phyloP scores from a whole-genome alignment of 2,888 invertebrate genomes.

The Chalcis sispes region DNA sequence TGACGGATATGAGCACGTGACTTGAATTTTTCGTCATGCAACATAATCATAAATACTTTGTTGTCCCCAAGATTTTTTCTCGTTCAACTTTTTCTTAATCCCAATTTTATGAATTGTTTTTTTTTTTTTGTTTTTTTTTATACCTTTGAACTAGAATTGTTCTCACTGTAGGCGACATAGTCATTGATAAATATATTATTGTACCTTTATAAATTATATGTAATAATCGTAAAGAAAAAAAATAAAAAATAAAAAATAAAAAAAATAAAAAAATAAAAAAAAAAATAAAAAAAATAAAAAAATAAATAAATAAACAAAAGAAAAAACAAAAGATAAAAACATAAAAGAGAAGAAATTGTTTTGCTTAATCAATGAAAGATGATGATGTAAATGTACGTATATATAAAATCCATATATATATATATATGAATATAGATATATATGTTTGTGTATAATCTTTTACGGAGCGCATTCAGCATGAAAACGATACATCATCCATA shows the following conservation, averaged over 20 bases:
- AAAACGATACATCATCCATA: constrained; percentile 31
- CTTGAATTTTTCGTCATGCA: constrained; percentile 48
- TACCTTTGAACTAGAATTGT: constrained; percentile 63
- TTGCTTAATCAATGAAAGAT: constrained; percentile 16
- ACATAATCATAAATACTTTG: constrained; percentile 24
- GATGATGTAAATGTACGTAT: constrained; percentile 6
- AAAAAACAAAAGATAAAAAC: constrained; percentile 2
- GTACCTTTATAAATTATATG: constrained; percentile 13
- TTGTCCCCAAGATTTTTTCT: constrained; percentile 21
- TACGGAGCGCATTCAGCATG: background rate
- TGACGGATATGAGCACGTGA: constrained; percentile 38
- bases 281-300: constrained; percentile 17
- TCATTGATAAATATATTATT: too few relatives aligned
- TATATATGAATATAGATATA: background rate
- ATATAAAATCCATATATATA: background rate
- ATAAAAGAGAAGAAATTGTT: constrained; percentile 13
- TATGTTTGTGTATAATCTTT: background rate
- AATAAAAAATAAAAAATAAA: background rate
- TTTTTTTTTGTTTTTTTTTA: constrained; percentile 12
- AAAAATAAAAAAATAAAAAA: background rate
- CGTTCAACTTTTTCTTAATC: background rate
- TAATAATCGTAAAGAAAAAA: background rate
- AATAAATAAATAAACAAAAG: background rate
- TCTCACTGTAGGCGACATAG: constrained; percentile 58
- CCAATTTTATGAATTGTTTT: background rate